Base-by-base conservation (phyloP, 1,140 invertebrate species). In the Heliconius melpomene region DNA sequence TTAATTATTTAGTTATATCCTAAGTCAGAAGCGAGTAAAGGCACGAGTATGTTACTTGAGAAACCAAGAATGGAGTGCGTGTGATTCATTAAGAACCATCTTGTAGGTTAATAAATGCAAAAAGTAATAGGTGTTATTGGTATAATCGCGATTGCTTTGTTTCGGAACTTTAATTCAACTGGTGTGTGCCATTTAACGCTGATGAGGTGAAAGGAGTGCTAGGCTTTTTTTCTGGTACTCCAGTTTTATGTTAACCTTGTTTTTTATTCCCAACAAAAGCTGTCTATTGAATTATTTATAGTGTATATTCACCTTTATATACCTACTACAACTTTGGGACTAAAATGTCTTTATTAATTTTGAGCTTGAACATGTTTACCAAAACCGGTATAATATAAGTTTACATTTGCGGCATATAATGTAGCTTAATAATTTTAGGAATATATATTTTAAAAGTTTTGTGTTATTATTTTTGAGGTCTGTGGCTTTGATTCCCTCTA, bases 181-280 rank as follows among this genome's bases (percentile, higher is more conserved):
- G 40, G 79, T 78, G 74, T 73, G 54, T 75, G 60, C 40, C 32
- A 78, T 77, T 85, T 72, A 46, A 66, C 3, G 36, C n/a, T 57
- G 78, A 79, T 86, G 86, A 75, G 84, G 89, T 91, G 90, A 92
- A 92, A 91, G 90, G 90, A 89, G 79, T 73, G 54, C 26, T 46
- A 5, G 40, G 72, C 26, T 36, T 66, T 77, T 77, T 81, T 81
- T 81, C 36, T 26, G 7, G 72, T 32, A 18, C 71, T 29, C 72
- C 46, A 57, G 70, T 78, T 72, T 76, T 18, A 18, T 72, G 1
- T 66, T 71, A 78, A 81, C 79, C 79, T 81, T 81, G 79, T 54
- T 77, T 77, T 81, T 81, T 78, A 73, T 46, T 46, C 29, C 38
- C 29, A 72, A 38, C 20, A 20, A 72, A 52, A 74, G 40, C 23